Evolutionary conservation across 2,113 vertebrate species (phyloP).

Genomic region (Hippocampus guttulatus): DNA sequence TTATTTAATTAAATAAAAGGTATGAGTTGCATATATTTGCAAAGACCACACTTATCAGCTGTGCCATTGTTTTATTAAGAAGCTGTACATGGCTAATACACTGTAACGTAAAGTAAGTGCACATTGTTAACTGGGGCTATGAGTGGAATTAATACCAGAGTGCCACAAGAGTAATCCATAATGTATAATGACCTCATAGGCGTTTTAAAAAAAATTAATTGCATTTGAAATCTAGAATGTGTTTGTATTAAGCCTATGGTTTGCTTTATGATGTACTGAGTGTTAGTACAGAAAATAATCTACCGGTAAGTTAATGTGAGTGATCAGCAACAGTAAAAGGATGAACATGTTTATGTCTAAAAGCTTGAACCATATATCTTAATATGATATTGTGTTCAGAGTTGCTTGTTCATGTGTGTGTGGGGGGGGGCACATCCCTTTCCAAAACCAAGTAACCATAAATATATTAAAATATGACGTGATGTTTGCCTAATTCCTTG

Average conservation of each 20-base stretch:
- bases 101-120: neutral
- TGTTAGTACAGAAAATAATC: neutral
- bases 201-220: slow-evolving; percentile 3
- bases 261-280: slow-evolving; percentile 18
- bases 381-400: neutral
- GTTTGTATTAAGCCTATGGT: slow-evolving; percentile 47
- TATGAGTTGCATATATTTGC: slow-evolving; percentile 42
- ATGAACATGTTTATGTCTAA: slow-evolving; percentile 11
- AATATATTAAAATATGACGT: neutral
- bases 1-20: slow-evolving; percentile 56
- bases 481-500: neutral
- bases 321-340: slow-evolving; percentile 28
- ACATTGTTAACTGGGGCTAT: neutral
- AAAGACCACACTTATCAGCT: slow-evolving; percentile 35
- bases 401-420: neutral
- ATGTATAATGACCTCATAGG: slow-evolving; percentile 9
- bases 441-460: neutral
- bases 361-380: neutral
- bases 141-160: neutral
- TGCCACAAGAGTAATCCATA: slow-evolving; percentile 26
- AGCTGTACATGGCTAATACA: slow-evolving; percentile 6
- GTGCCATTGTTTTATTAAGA: slow-evolving; percentile 32
- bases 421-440: neutral
- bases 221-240: slow-evolving; percentile 39
- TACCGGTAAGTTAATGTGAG: slow-evolving; percentile 5